A percentile compares a stretch with the other conserved stretches of the same genome.
Conservation (phyloP, 2,797 vertebrate genomes). For the Ispidina lecontei region DNA sequence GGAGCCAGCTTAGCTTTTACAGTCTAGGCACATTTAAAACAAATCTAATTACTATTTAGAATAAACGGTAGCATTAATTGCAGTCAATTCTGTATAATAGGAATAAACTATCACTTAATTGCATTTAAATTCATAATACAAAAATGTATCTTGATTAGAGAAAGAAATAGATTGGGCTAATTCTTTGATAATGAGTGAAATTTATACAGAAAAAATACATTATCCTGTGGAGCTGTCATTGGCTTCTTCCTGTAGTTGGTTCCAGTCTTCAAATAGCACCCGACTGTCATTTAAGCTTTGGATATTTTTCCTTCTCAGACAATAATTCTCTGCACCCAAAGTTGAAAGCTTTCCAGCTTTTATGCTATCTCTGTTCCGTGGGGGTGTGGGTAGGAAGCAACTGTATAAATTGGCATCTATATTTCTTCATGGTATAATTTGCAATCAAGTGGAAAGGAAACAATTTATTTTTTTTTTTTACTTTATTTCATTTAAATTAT, state of each 20-base stretch:
- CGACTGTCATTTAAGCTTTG: slow-evolving; percentile 52
- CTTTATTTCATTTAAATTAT: background rate
- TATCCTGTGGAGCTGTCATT: slow-evolving; percentile 58
- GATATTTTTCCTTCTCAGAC: slow-evolving; percentile 62
- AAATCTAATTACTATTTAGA: slow-evolving; percentile 66
- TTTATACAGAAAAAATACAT: slow-evolving; percentile 64
- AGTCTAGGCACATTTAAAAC: slow-evolving; percentile 28
- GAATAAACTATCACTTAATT: slow-evolving; percentile 69
- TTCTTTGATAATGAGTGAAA: slow-evolving; percentile 55
- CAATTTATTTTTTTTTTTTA: background rate
- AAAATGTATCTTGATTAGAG: slow-evolving; percentile 73
- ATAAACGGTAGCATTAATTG: slow-evolving; percentile 67
- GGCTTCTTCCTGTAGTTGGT: slow-evolving; percentile 52
- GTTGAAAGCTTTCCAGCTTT: slow-evolving; percentile 52
- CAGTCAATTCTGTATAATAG: slow-evolving; percentile 59
- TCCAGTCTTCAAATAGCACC: slow-evolving; percentile 52
- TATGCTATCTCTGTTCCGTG: slow-evolving; percentile 30
- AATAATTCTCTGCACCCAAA: slow-evolving; percentile 49
- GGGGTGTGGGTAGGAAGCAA: slow-evolving; percentile 57
- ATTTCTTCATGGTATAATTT: background rate
- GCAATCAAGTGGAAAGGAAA: slow-evolving; percentile 11
- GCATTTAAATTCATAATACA: slow-evolving; percentile 63
- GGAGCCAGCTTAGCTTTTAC: slow-evolving; percentile 55
- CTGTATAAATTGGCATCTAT: background rate
- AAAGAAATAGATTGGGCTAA: slow-evolving; percentile 26